These are phyloP conservation scores for Monochamus alternatus DNA, from an alignment of 2,888 invertebrate genomes.

Conservation along the genomic window DNA sequence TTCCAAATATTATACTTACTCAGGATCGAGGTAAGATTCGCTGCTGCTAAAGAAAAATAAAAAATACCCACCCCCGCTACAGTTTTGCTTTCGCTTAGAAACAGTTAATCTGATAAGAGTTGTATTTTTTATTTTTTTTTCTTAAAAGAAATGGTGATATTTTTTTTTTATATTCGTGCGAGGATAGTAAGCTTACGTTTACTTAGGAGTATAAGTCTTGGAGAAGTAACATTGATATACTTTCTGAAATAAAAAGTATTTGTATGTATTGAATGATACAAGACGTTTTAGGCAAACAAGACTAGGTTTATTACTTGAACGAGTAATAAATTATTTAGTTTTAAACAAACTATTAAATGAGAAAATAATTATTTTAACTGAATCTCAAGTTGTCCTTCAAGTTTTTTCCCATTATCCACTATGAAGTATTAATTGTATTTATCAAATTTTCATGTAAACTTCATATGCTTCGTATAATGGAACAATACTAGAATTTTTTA, in stretches of 20 bases:
- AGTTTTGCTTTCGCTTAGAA: neutral
- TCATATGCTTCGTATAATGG: neutral
- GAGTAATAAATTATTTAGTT: slow-evolving; percentile 33
- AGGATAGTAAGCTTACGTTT: neutral
- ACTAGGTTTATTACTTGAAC: slow-evolving; percentile 34
- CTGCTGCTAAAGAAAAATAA: slow-evolving; percentile 7
- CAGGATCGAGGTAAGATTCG: slow-evolving; percentile 30
- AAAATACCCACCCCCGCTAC: neutral
- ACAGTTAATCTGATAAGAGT: neutral
- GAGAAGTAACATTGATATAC: slow-evolving; percentile 26
- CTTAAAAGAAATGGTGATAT: slow-evolving; percentile 20
- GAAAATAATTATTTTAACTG: neutral
- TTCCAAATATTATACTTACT: slow-evolving; percentile 34
- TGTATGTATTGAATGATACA: slow-evolving; percentile 14
- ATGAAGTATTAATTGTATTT: neutral
- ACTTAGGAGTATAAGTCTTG: slow-evolving; percentile 8
- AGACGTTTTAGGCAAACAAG: neutral
- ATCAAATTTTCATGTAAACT: neutral
- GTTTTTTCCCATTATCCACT: neutral
- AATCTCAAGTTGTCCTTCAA: neutral
- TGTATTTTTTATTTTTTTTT: slow-evolving; percentile 21
- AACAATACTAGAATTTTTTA: neutral
- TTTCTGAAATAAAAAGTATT: slow-evolving; percentile 32
- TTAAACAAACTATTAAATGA: neutral
- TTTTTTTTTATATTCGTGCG: slow-evolving; percentile 15